Percentiles rank a stretch among this genome's conserved stretches.
Conservation (phyloP, 2,888 invertebrate genomes). For the Steinernema carpocapsae region DNA sequence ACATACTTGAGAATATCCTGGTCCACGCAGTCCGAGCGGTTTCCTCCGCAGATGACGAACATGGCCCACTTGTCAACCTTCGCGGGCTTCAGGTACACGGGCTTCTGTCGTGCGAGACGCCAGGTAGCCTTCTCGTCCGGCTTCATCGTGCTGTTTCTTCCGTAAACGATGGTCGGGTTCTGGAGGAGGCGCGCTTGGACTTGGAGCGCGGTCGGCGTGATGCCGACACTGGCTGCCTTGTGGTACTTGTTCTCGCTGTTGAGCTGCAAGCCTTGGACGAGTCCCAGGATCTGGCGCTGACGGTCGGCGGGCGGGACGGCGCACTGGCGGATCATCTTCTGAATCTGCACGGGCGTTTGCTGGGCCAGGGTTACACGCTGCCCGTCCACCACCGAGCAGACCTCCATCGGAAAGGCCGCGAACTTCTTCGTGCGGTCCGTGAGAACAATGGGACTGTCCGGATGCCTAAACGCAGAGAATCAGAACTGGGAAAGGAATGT, state of each 20-base stretch:
- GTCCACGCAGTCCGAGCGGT: constrained; percentile 12
- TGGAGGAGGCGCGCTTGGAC: not conserved
- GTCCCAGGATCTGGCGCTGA: constrained; percentile 22
- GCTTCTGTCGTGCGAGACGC: constrained; percentile 22
- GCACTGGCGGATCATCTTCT: constrained; percentile 15
- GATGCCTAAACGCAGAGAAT: not conserved
- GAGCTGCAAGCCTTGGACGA: constrained; percentile 27
- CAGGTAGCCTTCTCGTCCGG: constrained; percentile 1
- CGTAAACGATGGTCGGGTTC: constrained; percentile 2
- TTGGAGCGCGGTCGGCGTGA: constrained; percentile 41
- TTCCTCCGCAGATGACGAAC: constrained; percentile 35
- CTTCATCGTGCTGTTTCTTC: constrained; percentile 19
- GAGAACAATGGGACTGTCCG: constrained; percentile 32
- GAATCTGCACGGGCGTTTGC: constrained; percentile 21
- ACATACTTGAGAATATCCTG: not conserved
- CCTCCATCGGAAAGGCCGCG: constrained; percentile 40
- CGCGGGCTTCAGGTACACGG: constrained; percentile 38
- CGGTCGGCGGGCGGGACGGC: constrained; percentile 35
- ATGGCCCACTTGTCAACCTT: constrained; percentile 38
- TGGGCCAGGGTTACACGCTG: constrained; percentile 36
- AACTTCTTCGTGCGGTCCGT: not conserved
- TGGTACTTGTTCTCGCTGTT: constrained; percentile 24
- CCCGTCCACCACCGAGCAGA: constrained; percentile 38
- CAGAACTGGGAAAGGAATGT: not conserved
- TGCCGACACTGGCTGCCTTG: not conserved